Conservation (phyloP, 92 coral and sea anemone species). For the Porites cylindrica region DNA sequence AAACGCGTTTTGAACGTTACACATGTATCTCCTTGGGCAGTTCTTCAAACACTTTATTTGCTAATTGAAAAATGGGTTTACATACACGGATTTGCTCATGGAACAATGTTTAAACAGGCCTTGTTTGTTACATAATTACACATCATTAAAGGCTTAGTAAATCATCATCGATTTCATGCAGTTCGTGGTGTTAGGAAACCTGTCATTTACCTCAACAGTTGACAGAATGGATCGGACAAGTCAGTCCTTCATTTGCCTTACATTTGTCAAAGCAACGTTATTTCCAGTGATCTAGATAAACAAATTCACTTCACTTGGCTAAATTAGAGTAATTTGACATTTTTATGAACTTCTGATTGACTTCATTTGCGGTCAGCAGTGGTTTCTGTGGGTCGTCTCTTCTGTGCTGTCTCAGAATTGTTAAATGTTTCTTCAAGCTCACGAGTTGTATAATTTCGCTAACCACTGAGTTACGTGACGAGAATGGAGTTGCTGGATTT, state of each 20-base stretch:
- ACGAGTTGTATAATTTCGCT: no score
- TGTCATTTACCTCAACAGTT: conserved; percentile 27
- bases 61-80: conserved; percentile 8
- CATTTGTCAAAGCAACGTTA: not conserved
- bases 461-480: no score
- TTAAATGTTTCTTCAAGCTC: not conserved
- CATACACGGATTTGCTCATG: conserved; percentile 2
- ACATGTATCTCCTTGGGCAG: not conserved
- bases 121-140: conserved; percentile 29
- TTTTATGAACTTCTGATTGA: not conserved
- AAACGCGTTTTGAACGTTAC: not conserved
- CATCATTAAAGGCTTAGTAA: conserved; percentile 45
- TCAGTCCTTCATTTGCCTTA: not conserved
- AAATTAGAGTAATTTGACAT: not conserved
- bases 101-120: conserved; percentile 31
- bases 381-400: not conserved
- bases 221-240: conserved; percentile 27
- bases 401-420: not conserved
- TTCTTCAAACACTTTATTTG: not conserved
- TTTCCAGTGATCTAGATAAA: not conserved
- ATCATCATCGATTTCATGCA: conserved; percentile 31
- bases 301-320: not conserved
- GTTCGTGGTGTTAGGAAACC: conserved; percentile 8
- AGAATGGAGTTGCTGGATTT: no score
- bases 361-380: not conserved